phyloP scores from a whole-genome alignment of 37 sponge, comb jelly and placozoan genomes.

The Hormiphora californensis region DNA sequence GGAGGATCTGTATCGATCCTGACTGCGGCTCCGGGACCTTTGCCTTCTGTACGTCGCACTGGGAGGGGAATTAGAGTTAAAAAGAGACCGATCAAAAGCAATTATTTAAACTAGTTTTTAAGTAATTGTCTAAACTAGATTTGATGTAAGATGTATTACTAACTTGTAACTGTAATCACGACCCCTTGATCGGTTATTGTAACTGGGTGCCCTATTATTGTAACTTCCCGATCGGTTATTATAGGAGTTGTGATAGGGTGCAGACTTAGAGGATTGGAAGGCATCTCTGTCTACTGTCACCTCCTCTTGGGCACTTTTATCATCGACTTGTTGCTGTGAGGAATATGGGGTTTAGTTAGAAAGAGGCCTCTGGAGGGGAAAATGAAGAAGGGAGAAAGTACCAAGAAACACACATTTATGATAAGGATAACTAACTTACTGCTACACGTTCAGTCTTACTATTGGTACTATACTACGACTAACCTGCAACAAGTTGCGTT shows the following conservation, averaged over 20 bases:
- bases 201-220: neutral
- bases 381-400: neutral
- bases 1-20: conserved; percentile 19
- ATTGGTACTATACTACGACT: neutral
- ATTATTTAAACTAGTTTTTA: neutral
- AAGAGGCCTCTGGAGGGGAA: neutral
- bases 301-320: neutral
- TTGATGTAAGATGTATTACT: neutral
- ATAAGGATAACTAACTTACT: neutral
- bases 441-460: neutral
- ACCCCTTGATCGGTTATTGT: neutral
- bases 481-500: conserved; percentile 79
- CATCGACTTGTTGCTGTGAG: conserved; percentile 6
- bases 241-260: too few species aligned
- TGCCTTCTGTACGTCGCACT: conserved; percentile 39
- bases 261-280: too few species aligned
- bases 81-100: neutral
- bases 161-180: conserved; percentile 22
- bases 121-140: neutral
- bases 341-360: neutral
- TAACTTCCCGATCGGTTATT: neutral
- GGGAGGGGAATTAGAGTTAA: neutral
- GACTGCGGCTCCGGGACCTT: conserved; percentile 48
- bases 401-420: neutral
- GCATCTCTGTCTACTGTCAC: conserved; percentile 39